Evolutionary conservation across 2,797 vertebrate genomes (phyloP), one percentile per base, ranked within the genome.

Genomic region (Sparidentex hasta): DNA sequence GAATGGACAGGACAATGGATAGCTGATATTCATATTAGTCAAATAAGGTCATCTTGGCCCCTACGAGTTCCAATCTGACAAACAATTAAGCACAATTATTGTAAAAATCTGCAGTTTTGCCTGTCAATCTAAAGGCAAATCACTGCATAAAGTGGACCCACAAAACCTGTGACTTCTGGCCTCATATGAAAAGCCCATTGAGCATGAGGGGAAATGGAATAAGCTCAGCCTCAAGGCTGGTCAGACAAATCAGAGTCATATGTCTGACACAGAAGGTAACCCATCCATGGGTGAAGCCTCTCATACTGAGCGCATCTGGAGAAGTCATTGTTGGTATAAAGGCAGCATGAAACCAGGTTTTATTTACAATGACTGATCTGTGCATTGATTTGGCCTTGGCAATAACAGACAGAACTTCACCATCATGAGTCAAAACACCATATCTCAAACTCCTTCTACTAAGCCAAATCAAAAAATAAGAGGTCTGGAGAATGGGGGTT

Each of bases 241-340:
- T 84, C 73, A 56, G 80, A 74, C 65, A 90, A 92, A 91, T 90
- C 85, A 89, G 78, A 87, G 89, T 87, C 86, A 86, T 82, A 87
- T 93, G 88, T 93, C 78, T 47, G 43, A 88, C 74, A 87, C 78
- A 84, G 85, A 85, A 87, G 76, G 84, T 84, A 89, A 83, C 84
- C 63, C 84, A 82, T 88, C 86, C 77, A 81, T 41, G 75, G 87
- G 75, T 63, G 77, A 80, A 81, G 65, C 63, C 65, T 90, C 71
- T 84, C 78, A 83, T 74, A 87, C 81, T 76, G 71, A 65, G 54
- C 13, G 81, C 89, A 92, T 92, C 93, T 94, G 92, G 90, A 86
- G 87, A 89, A 88, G 83, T 87, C 82, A 17, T 90, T 78, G 66
- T 64, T 85, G 66, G 57, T 63, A 84, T 67, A 57, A 86, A 87